phyloP scores from a whole-genome alignment of 2,113 vertebrate species.

The Malurus melanocephalus region DNA sequence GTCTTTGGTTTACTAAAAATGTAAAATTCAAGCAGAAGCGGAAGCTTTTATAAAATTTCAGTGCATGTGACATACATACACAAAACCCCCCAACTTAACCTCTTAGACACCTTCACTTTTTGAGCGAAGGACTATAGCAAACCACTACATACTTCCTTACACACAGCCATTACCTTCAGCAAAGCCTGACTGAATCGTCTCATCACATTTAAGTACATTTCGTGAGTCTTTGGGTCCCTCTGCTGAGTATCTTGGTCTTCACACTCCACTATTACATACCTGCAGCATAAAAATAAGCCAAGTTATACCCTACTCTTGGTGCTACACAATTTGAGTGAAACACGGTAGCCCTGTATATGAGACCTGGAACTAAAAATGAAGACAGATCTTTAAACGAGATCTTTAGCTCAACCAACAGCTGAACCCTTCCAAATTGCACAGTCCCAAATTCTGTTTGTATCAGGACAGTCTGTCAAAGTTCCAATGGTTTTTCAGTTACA shows the following conservation, averaged over 20 bases:
- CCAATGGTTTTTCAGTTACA: not conserved
- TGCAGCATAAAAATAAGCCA: conserved; percentile 36
- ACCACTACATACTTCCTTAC: not conserved
- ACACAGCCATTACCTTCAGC: conserved; percentile 80
- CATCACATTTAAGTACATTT: conserved; percentile 98
- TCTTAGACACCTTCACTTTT: not conserved
- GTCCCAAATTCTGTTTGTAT: not conserved
- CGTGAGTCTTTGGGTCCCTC: conserved; percentile 93
- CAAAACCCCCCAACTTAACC: not conserved
- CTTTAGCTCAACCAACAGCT: not conserved
- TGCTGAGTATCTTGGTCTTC: conserved; percentile 97
- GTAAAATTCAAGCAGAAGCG: not conserved
- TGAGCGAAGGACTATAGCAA: not conserved
- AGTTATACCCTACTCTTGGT: not conserved
- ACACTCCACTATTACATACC: conserved; percentile 98
- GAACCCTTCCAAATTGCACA: not conserved
- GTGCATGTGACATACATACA: not conserved
- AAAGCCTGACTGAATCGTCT: conserved; percentile 94
- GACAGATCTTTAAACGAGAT: not conserved
- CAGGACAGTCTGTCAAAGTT: not conserved
- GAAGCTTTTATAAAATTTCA: not conserved
- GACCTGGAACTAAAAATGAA: not conserved
- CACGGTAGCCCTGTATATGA: not conserved
- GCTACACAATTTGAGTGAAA: not conserved
- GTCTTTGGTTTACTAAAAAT: not conserved